A percentile compares a stretch with the other conserved stretches of the same genome.
phyloP scores from a whole-genome alignment of 2,888 invertebrate genomes.

The Perizoma flavofasciatum region DNA sequence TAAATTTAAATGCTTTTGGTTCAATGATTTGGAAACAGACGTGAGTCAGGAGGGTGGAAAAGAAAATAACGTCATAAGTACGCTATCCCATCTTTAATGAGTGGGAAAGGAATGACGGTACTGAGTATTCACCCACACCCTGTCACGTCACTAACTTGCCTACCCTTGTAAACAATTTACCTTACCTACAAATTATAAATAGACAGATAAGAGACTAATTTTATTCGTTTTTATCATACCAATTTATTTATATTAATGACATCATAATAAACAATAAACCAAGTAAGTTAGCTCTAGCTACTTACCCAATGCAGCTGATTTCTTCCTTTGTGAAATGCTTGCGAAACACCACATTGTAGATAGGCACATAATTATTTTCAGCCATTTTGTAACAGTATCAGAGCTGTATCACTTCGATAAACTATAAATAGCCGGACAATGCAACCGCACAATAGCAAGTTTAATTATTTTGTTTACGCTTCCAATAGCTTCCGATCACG shows the following conservation, averaged over 20 bases:
- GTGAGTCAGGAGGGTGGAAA: slow-evolving; percentile 7
- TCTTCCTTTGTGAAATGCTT: background rate
- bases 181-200: too few species aligned
- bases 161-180: too few species aligned
- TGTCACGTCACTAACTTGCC: too few species aligned
- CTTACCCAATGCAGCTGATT: too few species aligned
- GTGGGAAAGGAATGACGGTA: too few species aligned
- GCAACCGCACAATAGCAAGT: slow-evolving; percentile 28
- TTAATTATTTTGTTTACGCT: slow-evolving; percentile 51
- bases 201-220: too few species aligned
- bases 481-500: slow-evolving; percentile 35
- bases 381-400: slow-evolving; percentile 17
- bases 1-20: slow-evolving; percentile 4
- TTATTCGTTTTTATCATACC: too few species aligned
- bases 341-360: background rate
- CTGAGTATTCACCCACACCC: too few species aligned
- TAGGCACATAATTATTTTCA: slow-evolving; percentile 14
- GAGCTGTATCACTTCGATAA: slow-evolving; percentile 24
- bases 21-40: slow-evolving; percentile 19
- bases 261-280: too few species aligned
- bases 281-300: too few species aligned
- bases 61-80: slow-evolving; percentile 1
- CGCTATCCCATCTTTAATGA: too few species aligned
- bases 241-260: too few species aligned
- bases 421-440: slow-evolving; percentile 41